Percentiles rank a stretch among this genome's conserved stretches.
These are phyloP conservation scores for Pomatorhinus ruficollis DNA, from an alignment of 2,113 vertebrate species.

Conservation along the genomic window DNA sequence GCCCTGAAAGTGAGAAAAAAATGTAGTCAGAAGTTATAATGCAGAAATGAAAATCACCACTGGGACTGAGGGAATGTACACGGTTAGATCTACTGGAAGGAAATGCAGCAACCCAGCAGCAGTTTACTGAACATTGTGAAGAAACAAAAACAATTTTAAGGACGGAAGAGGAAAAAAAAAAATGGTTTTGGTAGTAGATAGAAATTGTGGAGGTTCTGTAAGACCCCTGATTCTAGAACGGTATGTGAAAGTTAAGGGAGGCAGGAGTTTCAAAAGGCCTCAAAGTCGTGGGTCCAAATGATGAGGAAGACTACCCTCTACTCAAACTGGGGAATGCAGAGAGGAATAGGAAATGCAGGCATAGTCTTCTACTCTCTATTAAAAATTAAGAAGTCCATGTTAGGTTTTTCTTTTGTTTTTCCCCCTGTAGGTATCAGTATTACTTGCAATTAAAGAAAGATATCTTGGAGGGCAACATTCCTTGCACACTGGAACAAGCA, in stretches of 20 bases:
- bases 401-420: neutral
- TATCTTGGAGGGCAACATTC: constrained; percentile 92
- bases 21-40: neutral
- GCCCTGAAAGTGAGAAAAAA: neutral
- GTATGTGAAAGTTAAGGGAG: neutral
- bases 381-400: neutral
- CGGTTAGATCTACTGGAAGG: neutral
- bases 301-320: neutral
- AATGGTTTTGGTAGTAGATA: neutral
- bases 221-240: neutral
- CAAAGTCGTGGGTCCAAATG: neutral
- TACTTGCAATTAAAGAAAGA: constrained; percentile 98
- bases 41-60: neutral
- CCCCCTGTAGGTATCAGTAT: constrained; percentile 92
- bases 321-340: neutral
- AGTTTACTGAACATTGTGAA: neutral
- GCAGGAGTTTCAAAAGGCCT: neutral
- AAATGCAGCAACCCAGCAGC: neutral
- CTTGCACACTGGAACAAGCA: constrained; percentile 92
- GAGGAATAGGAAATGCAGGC: neutral
- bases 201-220: neutral
- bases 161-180: neutral
- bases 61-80: neutral
- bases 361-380: neutral
- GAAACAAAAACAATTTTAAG: neutral